These are phyloP conservation scores for Zonotrichia leucophrys DNA, from an alignment of 2,113 vertebrate species.

Conservation along the genomic window DNA sequence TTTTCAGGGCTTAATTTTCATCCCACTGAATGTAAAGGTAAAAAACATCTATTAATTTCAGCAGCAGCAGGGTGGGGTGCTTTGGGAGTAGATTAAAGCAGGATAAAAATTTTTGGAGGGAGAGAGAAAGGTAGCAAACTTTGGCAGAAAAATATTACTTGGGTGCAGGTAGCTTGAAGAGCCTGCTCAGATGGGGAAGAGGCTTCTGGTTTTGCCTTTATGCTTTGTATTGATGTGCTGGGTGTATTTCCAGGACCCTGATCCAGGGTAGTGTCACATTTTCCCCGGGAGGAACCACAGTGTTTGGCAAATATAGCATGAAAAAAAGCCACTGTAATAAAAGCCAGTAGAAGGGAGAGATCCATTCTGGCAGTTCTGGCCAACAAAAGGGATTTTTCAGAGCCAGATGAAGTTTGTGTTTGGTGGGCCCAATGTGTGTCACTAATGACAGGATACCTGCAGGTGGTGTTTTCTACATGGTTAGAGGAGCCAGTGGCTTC, in stretches of 20 bases:
- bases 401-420: neutral
- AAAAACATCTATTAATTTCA: constrained; percentile 13
- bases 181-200: neutral
- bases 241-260: neutral
- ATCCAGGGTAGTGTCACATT: neutral
- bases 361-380: neutral
- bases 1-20: constrained; percentile 1
- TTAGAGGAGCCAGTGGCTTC: neutral
- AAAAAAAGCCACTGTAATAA: neutral
- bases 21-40: neutral
- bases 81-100: neutral
- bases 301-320: neutral
- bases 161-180: neutral
- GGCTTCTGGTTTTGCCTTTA: neutral
- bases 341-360: neutral
- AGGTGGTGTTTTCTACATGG: neutral
- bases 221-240: neutral
- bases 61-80: neutral
- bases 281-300: neutral
- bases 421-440: neutral
- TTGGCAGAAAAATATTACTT: neutral
- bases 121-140: neutral
- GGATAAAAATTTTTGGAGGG: neutral
- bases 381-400: neutral
- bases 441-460: neutral